A percentile compares a stretch with the other conserved stretches of the same genome.
phyloP scores from a whole-genome alignment of 1,140 invertebrate genomes.

The Conus betulinus region DNA sequence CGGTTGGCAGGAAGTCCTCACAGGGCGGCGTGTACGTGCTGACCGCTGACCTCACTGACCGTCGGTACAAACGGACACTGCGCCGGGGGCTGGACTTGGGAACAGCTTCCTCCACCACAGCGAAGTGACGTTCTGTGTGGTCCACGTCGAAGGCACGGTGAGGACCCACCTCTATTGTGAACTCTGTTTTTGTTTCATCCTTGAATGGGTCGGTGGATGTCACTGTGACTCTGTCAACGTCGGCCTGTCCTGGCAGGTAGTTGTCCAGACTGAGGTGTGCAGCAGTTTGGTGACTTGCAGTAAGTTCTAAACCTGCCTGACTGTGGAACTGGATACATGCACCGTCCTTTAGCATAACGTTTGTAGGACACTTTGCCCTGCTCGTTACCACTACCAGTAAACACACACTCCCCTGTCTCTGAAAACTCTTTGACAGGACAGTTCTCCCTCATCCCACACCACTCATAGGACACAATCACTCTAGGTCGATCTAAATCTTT shows the following conservation, averaged over 20 bases:
- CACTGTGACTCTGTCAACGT: neutral
- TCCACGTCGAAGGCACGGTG: neutral
- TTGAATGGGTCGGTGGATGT: neutral
- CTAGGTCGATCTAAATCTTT: neutral
- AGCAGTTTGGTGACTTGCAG: neutral
- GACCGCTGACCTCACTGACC: neutral
- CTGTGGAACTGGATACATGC: neutral
- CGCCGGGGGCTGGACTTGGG: neutral
- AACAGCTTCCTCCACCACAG: neutral
- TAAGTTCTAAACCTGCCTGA: neutral
- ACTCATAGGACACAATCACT: neutral
- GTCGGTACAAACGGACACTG: neutral
- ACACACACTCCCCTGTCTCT: neutral
- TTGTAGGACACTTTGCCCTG: neutral
- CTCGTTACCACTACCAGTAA: neutral
- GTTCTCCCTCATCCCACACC: neutral
- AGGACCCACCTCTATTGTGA: neutral
- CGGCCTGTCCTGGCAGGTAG: neutral
- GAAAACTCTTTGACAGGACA: neutral
- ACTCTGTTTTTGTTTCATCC: neutral
- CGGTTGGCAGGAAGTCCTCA: neutral
- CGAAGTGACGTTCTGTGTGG: neutral
- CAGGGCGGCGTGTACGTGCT: neutral
- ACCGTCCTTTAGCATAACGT: neutral
- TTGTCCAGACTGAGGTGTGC: neutral